Conservation (phyloP, 2,113 vertebrate genomes). For the Zosterops lateralis region DNA sequence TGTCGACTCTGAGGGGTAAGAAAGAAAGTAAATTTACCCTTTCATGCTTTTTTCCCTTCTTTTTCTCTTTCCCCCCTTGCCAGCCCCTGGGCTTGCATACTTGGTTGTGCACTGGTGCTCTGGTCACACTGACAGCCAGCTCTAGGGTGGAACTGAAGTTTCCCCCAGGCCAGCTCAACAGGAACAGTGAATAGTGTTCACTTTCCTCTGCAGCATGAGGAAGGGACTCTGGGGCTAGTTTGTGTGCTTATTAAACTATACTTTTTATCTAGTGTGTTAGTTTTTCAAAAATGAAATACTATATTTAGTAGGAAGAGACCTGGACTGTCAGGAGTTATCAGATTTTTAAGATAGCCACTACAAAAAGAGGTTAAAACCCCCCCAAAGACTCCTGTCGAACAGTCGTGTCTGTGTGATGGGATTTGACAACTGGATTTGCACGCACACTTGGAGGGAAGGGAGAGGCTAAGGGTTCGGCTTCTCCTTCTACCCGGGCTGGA, state of each 20-base stretch:
- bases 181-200: neutral
- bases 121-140: neutral
- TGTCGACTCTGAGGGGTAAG: neutral
- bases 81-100: neutral
- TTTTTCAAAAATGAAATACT: neutral
- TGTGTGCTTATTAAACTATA: neutral
- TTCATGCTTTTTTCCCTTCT: rapidly evolving
- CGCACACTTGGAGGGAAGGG: rapidly evolving
- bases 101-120: neutral
- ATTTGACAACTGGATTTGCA: neutral
- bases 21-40: neutral
- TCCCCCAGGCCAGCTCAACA: neutral
- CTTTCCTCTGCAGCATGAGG: neutral
- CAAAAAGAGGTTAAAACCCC: neutral
- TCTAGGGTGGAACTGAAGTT: neutral
- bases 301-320: neutral
- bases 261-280: neutral
- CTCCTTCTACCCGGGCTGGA: rapidly evolving
- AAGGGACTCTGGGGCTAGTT: neutral
- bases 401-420: neutral
- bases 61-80: neutral
- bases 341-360: neutral
- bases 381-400: neutral
- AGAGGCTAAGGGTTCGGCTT: neutral
- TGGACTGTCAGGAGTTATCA: neutral